Percentiles rank a stretch among this genome's conserved stretches.
These are phyloP conservation scores for Micronycteris hirsuta DNA, from an alignment of 2,113 vertebrate genomes.

Conservation along the genomic window DNA sequence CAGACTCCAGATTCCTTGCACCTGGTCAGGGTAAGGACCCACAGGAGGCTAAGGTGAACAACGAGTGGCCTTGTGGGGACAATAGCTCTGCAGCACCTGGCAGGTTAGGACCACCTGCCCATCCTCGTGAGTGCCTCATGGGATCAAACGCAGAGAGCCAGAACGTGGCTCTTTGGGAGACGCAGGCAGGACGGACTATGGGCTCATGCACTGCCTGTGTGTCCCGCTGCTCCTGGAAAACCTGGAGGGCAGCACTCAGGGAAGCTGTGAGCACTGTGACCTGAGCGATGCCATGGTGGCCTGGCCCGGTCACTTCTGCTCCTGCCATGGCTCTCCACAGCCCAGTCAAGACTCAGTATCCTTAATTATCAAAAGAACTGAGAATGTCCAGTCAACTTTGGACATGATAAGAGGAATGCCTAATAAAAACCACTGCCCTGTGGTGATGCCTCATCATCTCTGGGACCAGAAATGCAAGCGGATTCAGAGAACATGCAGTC, in stretches of 20 bases:
- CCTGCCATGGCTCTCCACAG: not conserved
- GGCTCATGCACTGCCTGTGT: accelerated
- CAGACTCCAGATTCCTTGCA: not conserved
- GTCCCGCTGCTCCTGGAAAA: not conserved
- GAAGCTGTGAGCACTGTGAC: not conserved
- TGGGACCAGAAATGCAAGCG: not conserved
- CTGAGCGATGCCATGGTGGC: not conserved
- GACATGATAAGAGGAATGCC: not conserved
- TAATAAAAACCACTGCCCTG: not conserved
- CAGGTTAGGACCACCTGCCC: too few species aligned
- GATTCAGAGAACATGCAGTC: not conserved
- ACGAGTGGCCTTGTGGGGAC: not conserved
- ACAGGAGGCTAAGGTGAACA: accelerated
- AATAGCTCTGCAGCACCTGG: not conserved
- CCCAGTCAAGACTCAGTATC: not conserved
- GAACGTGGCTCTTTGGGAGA: not conserved
- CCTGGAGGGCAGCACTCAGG: not conserved
- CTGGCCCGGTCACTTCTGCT: not conserved
- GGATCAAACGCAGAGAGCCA: not conserved
- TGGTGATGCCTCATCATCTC: not conserved
- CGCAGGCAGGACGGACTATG: accelerated
- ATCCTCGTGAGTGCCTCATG: not conserved
- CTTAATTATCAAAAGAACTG: not conserved
- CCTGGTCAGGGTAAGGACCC: not conserved
- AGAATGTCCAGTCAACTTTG: not conserved